Evolutionary conservation across 2,888 invertebrate species (phyloP).

Genomic region (Portevinia maculata): DNA sequence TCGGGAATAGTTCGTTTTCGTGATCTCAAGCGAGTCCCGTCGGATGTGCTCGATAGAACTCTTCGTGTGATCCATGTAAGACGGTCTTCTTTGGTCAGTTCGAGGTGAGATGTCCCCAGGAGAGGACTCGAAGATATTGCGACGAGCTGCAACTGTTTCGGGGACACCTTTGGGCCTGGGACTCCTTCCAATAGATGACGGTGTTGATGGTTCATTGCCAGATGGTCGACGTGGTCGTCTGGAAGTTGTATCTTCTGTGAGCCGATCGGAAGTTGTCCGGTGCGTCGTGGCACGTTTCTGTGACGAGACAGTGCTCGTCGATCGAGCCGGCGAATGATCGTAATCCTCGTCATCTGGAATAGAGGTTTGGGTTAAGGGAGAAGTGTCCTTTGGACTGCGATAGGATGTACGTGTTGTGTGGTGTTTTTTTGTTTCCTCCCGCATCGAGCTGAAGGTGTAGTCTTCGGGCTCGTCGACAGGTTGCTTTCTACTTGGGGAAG

Average conservation of each 20-base stretch:
- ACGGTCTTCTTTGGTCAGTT: slow-evolving; percentile 77
- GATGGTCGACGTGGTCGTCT: slow-evolving; percentile 50
- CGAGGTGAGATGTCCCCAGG: slow-evolving; percentile 67
- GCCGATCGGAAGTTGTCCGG: slow-evolving; percentile 25
- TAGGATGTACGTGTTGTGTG: slow-evolving; percentile 60
- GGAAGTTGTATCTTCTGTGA: slow-evolving; percentile 47
- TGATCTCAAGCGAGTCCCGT: slow-evolving; percentile 81
- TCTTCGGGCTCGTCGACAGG: slow-evolving; percentile 64
- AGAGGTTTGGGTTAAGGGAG: slow-evolving; percentile 52
- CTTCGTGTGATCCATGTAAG: slow-evolving; percentile 82
- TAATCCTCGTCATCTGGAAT: slow-evolving; percentile 60
- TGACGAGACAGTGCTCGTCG: slow-evolving; percentile 65
- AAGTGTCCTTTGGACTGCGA: slow-evolving; percentile 59
- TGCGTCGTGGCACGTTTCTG: slow-evolving; percentile 44
- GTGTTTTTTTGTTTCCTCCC: slow-evolving; percentile 63
- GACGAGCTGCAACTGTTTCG: slow-evolving; percentile 79
- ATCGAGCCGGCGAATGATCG: slow-evolving; percentile 63
- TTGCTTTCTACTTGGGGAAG: slow-evolving; percentile 49
- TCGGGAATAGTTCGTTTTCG: slow-evolving; percentile 79
- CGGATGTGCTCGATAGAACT: slow-evolving; percentile 82
- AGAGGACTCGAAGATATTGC: slow-evolving; percentile 80
- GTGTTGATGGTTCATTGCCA: slow-evolving; percentile 51
- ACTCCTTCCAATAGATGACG: slow-evolving; percentile 19
- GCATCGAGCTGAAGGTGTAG: slow-evolving; percentile 57
- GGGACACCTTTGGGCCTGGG: slow-evolving; percentile 71